Conservation (phyloP, 2,888 invertebrate genomes). For the Thymelicus acteon region DNA sequence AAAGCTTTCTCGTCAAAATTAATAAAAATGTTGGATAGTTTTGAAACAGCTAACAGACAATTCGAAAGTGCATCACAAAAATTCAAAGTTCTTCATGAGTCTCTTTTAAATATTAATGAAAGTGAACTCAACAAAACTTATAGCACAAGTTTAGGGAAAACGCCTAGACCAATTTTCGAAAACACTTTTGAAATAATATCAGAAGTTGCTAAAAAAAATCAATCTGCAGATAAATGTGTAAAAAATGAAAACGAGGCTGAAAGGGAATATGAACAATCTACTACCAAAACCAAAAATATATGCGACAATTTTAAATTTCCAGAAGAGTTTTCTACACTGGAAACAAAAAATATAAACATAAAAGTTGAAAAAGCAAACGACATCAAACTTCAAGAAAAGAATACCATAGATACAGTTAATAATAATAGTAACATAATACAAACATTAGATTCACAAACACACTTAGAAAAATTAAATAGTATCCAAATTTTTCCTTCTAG, state of each 20-base stretch:
- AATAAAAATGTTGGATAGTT: slow-evolving; percentile 53
- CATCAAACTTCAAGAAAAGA: background rate
- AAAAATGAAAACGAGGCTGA: slow-evolving; percentile 17
- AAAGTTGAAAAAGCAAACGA: background rate
- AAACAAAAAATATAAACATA: background rate
- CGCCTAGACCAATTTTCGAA: background rate
- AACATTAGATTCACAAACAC: background rate
- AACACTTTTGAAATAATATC: background rate
- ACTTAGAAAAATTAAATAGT: background rate
- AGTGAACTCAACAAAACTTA: slow-evolving; percentile 1
- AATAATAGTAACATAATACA: background rate
- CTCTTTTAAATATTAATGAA: slow-evolving; percentile 33
- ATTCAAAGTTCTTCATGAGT: slow-evolving; percentile 45
- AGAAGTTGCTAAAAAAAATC: background rate
- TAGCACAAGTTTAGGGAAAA: background rate
- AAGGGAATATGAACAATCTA: slow-evolving; percentile 25
- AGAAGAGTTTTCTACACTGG: background rate
- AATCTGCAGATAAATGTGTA: slow-evolving; percentile 3
- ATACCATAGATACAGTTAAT: background rate
- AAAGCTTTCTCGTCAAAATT: slow-evolving; percentile 37
- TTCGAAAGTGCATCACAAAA: slow-evolving; percentile 55
- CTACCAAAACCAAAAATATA: background rate
- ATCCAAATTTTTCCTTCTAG: background rate
- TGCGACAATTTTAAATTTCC: background rate
- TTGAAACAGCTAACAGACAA: slow-evolving; percentile 61